Evolutionary conservation across 2,888 invertebrate genomes (phyloP).

Genomic region (Synanthedon formicaeformis): DNA sequence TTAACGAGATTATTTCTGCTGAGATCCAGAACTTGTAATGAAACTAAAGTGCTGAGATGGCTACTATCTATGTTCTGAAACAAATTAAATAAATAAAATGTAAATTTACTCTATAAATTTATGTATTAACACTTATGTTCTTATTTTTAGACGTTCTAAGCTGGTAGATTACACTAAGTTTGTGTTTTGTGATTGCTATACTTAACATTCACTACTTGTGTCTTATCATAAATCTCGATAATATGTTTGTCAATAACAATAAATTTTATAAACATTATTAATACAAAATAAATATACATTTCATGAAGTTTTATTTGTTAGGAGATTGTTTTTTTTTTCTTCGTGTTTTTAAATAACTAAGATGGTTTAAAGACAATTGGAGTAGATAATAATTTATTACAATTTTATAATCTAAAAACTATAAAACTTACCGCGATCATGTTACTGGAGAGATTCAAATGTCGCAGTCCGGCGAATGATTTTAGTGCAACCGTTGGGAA

Average conservation of each 20-base stretch:
- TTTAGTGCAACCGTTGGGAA: slow-evolving; percentile 84
- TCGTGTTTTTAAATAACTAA: too few relatives aligned
- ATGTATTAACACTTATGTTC: slow-evolving; percentile 2
- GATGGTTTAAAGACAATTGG: too few relatives aligned
- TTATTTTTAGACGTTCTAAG: background rate
- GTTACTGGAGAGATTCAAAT: slow-evolving; percentile 86
- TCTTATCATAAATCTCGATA: too few relatives aligned
- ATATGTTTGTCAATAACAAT: too few relatives aligned
- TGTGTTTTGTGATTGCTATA: too few relatives aligned
- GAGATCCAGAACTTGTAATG: slow-evolving; percentile 81
- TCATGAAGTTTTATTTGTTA: too few relatives aligned
- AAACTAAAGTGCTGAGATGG: slow-evolving; percentile 75
- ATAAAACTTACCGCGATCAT: slow-evolving; percentile 77
- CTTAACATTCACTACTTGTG: too few relatives aligned
- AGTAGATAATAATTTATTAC: too few relatives aligned
- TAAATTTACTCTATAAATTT: slow-evolving; percentile 1
- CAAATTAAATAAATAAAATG: slow-evolving; percentile 1
- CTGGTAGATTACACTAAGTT: background rate
- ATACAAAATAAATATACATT: too few relatives aligned
- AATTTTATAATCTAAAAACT: background rate
- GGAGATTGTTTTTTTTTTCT: too few relatives aligned
- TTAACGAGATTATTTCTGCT: slow-evolving; percentile 87
- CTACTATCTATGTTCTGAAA: slow-evolving; percentile 81
- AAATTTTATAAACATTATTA: too few relatives aligned
- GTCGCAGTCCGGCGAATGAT: slow-evolving; percentile 76